These are phyloP conservation scores for Phalera bucephala DNA, from an alignment of 2,888 invertebrate species.

Conservation along the genomic window DNA sequence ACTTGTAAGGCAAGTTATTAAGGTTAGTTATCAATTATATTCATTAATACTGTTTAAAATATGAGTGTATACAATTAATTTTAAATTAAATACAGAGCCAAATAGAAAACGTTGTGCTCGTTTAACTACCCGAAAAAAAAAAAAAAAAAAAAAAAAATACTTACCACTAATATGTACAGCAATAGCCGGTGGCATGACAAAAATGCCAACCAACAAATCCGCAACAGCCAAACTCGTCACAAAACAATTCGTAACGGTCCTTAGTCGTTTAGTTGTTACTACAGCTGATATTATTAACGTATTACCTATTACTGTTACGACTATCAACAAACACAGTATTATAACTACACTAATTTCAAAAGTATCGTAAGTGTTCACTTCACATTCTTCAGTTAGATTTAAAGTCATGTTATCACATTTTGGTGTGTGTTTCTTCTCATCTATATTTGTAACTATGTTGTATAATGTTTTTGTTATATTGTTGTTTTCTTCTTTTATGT, in stretches of 20 bases:
- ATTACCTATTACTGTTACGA: conserved; percentile 92
- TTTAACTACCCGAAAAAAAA: too few species aligned
- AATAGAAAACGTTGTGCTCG: too few species aligned
- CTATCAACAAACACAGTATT: conserved; percentile 86
- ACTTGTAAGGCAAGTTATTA: too few species aligned
- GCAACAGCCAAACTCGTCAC: conserved; percentile 97
- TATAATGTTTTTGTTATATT: conserved; percentile 53
- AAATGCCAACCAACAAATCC: conserved; percentile 95
- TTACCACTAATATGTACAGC: conserved; percentile 92
- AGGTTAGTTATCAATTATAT: too few species aligned
- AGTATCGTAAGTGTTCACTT: conserved; percentile 50
- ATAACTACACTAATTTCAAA: conserved; percentile 84
- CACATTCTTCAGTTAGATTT: conserved; percentile 31
- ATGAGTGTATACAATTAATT: too few species aligned
- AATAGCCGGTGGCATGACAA: conserved; percentile 98
- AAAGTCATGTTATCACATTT: conserved; percentile 32
- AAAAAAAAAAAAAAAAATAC: conserved; percentile 38
- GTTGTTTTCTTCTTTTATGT: conserved; percentile 52
- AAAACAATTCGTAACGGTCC: conserved; percentile 97
- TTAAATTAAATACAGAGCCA: too few species aligned
- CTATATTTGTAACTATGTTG: conserved; percentile 42
- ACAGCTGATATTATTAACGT: conserved; percentile 95
- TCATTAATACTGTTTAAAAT: too few species aligned
- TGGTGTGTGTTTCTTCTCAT: conserved; percentile 26
- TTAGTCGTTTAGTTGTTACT: conserved; percentile 91